Conservation (phyloP, 2,113 vertebrate genomes). For the Rhea americana region DNA sequence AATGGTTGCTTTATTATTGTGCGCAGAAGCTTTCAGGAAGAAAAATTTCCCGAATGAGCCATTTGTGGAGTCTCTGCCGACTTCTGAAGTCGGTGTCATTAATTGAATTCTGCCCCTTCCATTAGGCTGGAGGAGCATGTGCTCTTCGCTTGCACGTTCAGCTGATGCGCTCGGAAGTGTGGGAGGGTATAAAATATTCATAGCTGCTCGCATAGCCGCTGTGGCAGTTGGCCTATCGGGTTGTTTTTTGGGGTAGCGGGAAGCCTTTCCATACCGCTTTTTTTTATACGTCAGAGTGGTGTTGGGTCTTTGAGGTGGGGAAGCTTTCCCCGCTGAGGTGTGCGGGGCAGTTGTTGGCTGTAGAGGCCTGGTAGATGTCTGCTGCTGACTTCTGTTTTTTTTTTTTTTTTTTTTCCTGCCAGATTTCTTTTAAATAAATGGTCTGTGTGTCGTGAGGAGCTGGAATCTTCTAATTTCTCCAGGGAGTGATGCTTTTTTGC, state of each 20-base stretch:
- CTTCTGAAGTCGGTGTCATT: constrained; percentile 18
- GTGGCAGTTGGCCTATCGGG: not conserved
- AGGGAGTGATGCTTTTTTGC: not conserved
- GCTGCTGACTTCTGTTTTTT: constrained; percentile 6
- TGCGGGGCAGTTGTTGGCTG: accelerated
- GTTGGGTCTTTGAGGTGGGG: not conserved
- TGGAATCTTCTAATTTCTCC: not conserved
- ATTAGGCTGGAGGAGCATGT: not conserved
- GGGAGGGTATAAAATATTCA: not conserved
- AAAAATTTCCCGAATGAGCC: constrained; percentile 32
- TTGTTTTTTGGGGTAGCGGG: not conserved
- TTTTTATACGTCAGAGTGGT: not conserved
- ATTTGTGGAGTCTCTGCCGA: constrained; percentile 3
- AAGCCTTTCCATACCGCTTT: not conserved
- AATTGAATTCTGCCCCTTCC: constrained; percentile 28
- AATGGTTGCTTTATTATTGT: not conserved
- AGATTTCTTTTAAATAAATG: not conserved
- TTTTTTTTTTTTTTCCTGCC: too few relatives aligned
- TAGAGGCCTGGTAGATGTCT: not conserved
- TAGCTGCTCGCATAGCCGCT: not conserved
- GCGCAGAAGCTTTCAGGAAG: constrained; percentile 24
- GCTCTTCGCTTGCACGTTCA: accelerated
- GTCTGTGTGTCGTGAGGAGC: accelerated
- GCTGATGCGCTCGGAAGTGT: not conserved
- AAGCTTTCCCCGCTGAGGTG: not conserved